A percentile compares a stretch with the other conserved stretches of the same genome.
These are phyloP conservation scores for Delichon dasypus DNA, from an alignment of 2,797 vertebrate genomes.

Conservation along the genomic window DNA sequence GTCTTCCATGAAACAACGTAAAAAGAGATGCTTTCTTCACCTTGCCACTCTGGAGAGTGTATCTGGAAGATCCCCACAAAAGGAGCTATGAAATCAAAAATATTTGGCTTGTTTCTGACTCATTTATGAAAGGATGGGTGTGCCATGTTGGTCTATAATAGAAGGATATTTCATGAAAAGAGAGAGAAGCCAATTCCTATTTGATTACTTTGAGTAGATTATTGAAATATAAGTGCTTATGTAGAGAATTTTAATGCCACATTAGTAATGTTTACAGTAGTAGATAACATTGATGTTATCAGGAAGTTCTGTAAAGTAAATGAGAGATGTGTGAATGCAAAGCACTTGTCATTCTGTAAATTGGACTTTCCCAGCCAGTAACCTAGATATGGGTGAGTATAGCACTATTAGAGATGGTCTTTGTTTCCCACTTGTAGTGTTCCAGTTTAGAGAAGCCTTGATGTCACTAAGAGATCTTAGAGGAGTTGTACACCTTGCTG, in stretches of 20 bases:
- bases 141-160: background rate
- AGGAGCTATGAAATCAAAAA: background rate
- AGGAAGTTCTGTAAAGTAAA: background rate
- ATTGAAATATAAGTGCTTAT: background rate
- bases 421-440: background rate
- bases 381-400: background rate
- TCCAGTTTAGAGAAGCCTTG: background rate
- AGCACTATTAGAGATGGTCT: background rate
- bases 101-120: background rate
- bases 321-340: background rate
- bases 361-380: background rate
- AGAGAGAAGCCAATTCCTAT: background rate
- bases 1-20: background rate
- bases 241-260: background rate
- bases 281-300: background rate
- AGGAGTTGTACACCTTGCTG: background rate
- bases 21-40: background rate
- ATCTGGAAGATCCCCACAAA: rapidly evolving
- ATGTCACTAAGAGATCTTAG: background rate
- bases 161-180: background rate
- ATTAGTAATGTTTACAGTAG: background rate
- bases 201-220: background rate
- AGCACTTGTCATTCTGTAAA: background rate
- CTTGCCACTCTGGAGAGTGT: background rate
- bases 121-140: background rate